These are phyloP conservation scores for Zaprionus gabonicus DNA, from an alignment of 1,140 invertebrate species.

Conservation along the genomic window DNA sequence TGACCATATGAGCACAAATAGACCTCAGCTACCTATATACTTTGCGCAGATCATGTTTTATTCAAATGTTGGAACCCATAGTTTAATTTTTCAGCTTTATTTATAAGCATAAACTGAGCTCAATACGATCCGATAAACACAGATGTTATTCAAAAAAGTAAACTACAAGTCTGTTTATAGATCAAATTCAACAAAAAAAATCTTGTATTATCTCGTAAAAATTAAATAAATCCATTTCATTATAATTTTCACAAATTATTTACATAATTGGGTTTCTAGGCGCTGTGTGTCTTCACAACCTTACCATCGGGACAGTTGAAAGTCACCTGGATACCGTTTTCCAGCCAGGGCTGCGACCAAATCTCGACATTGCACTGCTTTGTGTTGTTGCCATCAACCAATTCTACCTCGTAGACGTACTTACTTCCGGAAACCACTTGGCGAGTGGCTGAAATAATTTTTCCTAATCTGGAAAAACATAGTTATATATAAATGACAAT, in stretches of 20 bases:
- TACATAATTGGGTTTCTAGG: conserved; percentile 5
- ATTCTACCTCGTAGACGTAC: conserved; percentile 39
- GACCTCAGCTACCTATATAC: too few relatives aligned
- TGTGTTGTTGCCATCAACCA: conserved; percentile 28
- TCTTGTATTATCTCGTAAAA: too few relatives aligned
- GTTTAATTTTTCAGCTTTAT: too few relatives aligned
- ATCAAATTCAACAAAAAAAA: not conserved
- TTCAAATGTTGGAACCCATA: too few relatives aligned
- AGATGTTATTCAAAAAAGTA: too few relatives aligned
- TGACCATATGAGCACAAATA: too few relatives aligned
- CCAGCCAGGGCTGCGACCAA: conserved; percentile 49
- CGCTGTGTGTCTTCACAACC: conserved; percentile 35
- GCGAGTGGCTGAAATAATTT: conserved; percentile 38
- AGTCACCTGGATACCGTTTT: conserved; percentile 48
- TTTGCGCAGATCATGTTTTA: too few relatives aligned
- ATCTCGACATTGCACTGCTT: conserved; percentile 49
- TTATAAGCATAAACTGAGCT: too few relatives aligned
- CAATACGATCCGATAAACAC: too few relatives aligned
- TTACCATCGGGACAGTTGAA: conserved; percentile 43
- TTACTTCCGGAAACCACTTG: conserved; percentile 49
- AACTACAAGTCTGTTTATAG: not conserved
- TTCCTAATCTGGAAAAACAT: conserved; percentile 29
- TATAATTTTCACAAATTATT: not conserved
- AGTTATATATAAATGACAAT: too few relatives aligned
- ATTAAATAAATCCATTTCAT: not conserved